These are phyloP conservation scores for Carlito syrichta DNA, from an alignment of 2,113 vertebrate genomes.

Conservation along the genomic window DNA sequence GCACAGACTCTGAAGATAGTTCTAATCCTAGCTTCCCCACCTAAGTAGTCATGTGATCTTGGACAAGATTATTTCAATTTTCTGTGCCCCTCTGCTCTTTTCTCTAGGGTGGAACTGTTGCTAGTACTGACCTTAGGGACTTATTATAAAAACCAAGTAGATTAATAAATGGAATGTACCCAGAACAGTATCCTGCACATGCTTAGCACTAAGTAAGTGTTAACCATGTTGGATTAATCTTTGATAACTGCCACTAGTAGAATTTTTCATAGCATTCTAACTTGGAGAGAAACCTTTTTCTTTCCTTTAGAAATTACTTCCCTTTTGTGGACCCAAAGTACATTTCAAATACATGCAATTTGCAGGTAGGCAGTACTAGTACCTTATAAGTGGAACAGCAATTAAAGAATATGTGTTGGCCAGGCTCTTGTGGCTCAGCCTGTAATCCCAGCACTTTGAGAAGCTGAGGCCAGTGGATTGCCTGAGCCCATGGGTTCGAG, in stretches of 20 bases:
- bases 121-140: background rate
- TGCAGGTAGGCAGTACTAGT: background rate
- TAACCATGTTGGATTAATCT: background rate
- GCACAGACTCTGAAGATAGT: background rate
- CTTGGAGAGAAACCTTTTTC: background rate
- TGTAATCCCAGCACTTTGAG: too few relatives aligned
- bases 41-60: background rate
- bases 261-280: background rate
- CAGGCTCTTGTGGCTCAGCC: too few relatives aligned
- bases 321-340: background rate
- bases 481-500: too few relatives aligned
- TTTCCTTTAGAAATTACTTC: constrained; percentile 13
- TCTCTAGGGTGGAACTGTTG: background rate
- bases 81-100: background rate
- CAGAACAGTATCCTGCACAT: background rate
- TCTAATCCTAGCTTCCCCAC: background rate
- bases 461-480: too few relatives aligned
- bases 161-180: background rate
- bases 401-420: background rate
- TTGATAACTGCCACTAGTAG: background rate
- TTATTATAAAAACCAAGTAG: background rate
- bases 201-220: background rate
- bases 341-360: background rate
- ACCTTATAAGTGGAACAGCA: background rate
- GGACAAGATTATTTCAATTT: background rate